Base-by-base conservation (phyloP, 1,140 invertebrate genomes). In the Penaeus chinensis region DNA sequence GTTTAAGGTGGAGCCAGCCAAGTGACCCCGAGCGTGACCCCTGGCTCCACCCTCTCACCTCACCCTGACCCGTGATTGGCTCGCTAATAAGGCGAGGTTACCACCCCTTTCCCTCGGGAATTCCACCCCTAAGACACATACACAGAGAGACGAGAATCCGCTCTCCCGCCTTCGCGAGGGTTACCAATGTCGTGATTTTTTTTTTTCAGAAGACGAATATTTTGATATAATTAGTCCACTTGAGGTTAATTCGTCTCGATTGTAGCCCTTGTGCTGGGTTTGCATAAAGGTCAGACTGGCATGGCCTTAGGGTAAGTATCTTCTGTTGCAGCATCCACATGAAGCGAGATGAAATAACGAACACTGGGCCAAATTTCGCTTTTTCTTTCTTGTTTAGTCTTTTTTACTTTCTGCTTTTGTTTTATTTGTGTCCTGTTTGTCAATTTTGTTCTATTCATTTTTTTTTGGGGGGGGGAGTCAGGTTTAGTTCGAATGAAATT, bases 11-110 rank as follows among this genome's bases (percentile, higher is more conserved):
- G 66, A 32, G 66, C 16, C 32, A 32, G 11, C 16, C 54, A 3
- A 20, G n/a, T 71, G 66, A 71, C 66, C 66, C 66, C 66, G 32
- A 24, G 66, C 66, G n/a, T 71, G 66, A 71, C 66, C 66, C 22
- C 66, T 71, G 66, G 66, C 66, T 32, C 66, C 66, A 7, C 66
- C 66, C 66, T 24, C 66, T 71, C 66, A 71, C 66, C 66, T 71
- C 66, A 32, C 66, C 66, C n/a, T 71, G 66, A 71, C 66, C 66
- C 66, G n/a, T 71, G 66, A 71, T 71, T 71, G 66, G 32, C n/a
- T n/a, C 32, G n/a, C 66, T 32, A 71, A 24, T 24, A n/a, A 71
- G 66, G 66, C 66, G 66, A 71, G 66, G 66, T 71, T 71, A 71
- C 66, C 66, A 24, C 66, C 32, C 66, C 8, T 18, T 71, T 71